Conservation (phyloP, 1,140 invertebrate genomes). For the Pectinophora gossypiella region DNA sequence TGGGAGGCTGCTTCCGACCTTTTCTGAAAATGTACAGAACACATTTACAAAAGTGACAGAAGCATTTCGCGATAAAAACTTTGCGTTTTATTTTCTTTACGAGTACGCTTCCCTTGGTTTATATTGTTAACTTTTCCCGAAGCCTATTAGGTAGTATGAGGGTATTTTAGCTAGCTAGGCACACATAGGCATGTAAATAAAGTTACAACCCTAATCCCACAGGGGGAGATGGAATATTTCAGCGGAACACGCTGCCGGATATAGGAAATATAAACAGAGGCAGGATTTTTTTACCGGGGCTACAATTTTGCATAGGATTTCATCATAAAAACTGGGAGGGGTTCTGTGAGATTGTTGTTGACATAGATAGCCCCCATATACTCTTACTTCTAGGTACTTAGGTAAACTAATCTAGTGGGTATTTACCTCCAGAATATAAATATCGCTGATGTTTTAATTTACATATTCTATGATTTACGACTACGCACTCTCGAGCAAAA, state of each 20-base stretch:
- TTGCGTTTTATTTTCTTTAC: conserved; percentile 11
- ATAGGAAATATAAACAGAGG: not conserved
- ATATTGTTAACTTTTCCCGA: not conserved
- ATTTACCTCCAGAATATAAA: too few species aligned
- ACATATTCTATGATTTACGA: too few species aligned
- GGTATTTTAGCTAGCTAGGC: not conserved
- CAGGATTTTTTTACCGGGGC: not conserved
- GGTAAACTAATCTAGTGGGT: too few species aligned
- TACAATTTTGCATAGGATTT: too few species aligned
- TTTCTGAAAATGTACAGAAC: conserved; percentile 9
- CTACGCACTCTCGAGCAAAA: too few species aligned
- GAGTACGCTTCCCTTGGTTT: not conserved
- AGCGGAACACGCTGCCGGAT: not conserved
- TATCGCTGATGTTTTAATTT: too few species aligned
- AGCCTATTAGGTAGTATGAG: not conserved
- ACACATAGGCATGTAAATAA: not conserved
- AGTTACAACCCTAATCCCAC: not conserved
- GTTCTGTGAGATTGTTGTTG: too few species aligned
- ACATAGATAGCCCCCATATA: too few species aligned
- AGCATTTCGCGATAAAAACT: conserved; percentile 13
- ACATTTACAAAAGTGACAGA: conserved; percentile 14
- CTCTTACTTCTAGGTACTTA: too few species aligned
- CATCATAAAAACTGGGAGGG: too few species aligned
- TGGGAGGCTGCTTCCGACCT: conserved; percentile 12
- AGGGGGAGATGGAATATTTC: not conserved